A percentile compares a stretch with the other conserved stretches of the same genome.
Evolutionary conservation across 2,797 vertebrate species (phyloP).

Genomic region (Sebastiscus tertius): DNA sequence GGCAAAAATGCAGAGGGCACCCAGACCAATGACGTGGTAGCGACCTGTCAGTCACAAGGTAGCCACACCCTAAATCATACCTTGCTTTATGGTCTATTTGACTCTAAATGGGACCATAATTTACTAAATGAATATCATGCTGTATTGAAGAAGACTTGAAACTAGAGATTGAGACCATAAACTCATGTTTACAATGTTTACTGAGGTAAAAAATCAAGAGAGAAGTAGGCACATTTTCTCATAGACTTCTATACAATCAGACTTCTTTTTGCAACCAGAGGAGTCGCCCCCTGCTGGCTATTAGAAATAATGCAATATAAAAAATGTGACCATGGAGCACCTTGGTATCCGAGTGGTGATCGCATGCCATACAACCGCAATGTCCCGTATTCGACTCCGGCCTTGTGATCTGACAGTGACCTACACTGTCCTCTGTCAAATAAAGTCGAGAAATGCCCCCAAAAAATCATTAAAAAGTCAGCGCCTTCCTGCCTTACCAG

Average conservation of each 20-base stretch:
- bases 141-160: not conserved
- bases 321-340: not conserved
- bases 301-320: not conserved
- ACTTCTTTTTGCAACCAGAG: not conserved
- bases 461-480: not conserved
- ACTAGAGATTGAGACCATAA: not conserved
- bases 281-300: not conserved
- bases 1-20: too few species aligned
- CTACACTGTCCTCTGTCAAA: not conserved
- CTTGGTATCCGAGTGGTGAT: not conserved
- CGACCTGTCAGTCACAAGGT: not conserved
- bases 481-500: not conserved
- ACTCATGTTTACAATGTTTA: not conserved
- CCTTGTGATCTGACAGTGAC: not conserved
- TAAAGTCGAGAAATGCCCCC: not conserved
- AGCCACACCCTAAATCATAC: not conserved
- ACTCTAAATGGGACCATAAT: not conserved
- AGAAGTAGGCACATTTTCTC: not conserved
- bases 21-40: fast-evolving
- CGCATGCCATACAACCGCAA: not conserved
- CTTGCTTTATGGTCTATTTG: not conserved
- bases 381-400: not conserved
- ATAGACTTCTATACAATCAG: not conserved
- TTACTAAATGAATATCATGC: not conserved
- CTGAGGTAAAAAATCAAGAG: not conserved